Evolutionary conservation across 2,797 vertebrate genomes (phyloP).

Genomic region (Brotula barbata): DNA sequence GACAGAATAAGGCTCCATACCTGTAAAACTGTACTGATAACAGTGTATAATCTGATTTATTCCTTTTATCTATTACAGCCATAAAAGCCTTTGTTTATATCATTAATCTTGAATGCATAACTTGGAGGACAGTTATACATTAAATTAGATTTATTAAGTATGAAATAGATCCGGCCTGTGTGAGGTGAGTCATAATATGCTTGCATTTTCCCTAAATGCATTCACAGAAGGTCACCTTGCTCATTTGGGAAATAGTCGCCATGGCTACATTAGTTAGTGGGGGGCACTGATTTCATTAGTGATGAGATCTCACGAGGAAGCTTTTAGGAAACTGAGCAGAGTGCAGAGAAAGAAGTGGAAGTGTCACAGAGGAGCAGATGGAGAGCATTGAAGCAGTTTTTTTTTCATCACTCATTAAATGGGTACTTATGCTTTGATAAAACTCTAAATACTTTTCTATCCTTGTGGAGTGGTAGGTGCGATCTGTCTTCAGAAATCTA

Average conservation of each 20-base stretch:
- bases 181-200: slow-evolving; percentile 51
- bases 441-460: neutral
- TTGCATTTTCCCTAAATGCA: slow-evolving; percentile 60
- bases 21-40: no score
- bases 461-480: neutral
- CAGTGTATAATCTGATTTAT: neutral
- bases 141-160: slow-evolving; percentile 44
- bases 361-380: slow-evolving; percentile 15
- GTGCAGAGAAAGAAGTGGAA: slow-evolving; percentile 25
- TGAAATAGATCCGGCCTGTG: slow-evolving; percentile 42
- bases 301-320: slow-evolving; percentile 70
- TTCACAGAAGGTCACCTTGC: slow-evolving; percentile 70
- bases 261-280: slow-evolving; percentile 74
- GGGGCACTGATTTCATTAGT: slow-evolving; percentile 71
- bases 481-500: slow-evolving; percentile 5
- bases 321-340: slow-evolving; percentile 53
- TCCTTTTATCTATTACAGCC: slow-evolving; percentile 6
- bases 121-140: slow-evolving; percentile 28
- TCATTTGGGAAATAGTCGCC: slow-evolving; percentile 75
- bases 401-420: slow-evolving; percentile 15
- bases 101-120: slow-evolving; percentile 26
- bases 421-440: slow-evolving; percentile 4
- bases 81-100: slow-evolving; percentile 7
- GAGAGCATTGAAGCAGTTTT: slow-evolving; percentile 26
- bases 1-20: no score